These are phyloP conservation scores for Sycophila sp. DNA, from an alignment of 1,140 invertebrate genomes.

Conservation along the genomic window DNA sequence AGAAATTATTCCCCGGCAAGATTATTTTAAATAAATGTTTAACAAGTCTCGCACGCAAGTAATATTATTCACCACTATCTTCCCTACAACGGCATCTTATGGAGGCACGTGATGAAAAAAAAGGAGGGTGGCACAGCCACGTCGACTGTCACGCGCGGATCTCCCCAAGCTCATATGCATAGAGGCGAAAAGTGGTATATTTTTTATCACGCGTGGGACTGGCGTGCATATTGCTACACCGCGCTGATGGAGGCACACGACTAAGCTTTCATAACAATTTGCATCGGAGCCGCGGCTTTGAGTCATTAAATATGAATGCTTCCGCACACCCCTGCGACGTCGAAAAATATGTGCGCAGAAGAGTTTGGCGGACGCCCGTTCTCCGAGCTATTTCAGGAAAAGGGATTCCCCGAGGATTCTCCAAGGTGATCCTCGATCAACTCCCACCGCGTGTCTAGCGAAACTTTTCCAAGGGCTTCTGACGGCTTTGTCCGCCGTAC, in stretches of 20 bases:
- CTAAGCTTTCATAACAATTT: conserved; percentile 64
- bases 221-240: conserved; percentile 34
- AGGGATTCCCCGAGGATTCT: conserved; percentile 44
- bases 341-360: not conserved
- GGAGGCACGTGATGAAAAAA: too few species aligned
- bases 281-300: conserved; percentile 54
- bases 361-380: conserved; percentile 23
- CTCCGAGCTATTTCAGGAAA: conserved; percentile 43
- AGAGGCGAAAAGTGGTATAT: conserved; percentile 50
- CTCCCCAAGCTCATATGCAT: conserved; percentile 8
- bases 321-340: not conserved
- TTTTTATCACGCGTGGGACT: conserved; percentile 62
- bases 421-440: conserved; percentile 45
- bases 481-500: too few species aligned
- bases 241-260: conserved; percentile 51
- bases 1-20: too few species aligned
- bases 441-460: conserved; percentile 39
- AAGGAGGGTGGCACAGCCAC: not conserved
- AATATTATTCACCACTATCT: too few species aligned
- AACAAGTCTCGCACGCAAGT: too few species aligned
- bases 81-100: too few species aligned
- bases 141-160: conserved; percentile 28
- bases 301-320: conserved; percentile 64
- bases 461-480: too few species aligned
- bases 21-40: too few species aligned